A percentile compares a stretch with the other conserved stretches of the same genome.
These are phyloP conservation scores for Coenobita brevimanus DNA, from an alignment of 1,140 invertebrate species.

Conservation along the genomic window DNA sequence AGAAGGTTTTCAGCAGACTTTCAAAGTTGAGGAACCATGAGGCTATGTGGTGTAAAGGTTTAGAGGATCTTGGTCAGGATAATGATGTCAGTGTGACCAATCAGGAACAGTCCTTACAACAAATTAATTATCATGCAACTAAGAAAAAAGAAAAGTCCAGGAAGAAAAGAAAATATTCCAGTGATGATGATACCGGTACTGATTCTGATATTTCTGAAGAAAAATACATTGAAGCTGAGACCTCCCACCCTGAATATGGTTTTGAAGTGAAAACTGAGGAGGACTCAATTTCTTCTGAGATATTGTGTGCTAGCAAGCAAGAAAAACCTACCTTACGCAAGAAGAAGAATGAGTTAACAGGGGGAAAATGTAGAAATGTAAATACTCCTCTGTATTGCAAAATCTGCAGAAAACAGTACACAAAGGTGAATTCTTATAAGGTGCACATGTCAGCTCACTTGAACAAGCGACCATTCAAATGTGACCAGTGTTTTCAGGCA, in stretches of 20 bases:
- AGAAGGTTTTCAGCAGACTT: background rate
- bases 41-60: conserved; percentile 39
- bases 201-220: background rate
- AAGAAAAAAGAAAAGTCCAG: background rate
- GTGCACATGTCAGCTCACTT: background rate
- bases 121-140: no score
- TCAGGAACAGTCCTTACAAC: background rate
- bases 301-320: no score
- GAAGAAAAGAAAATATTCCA: background rate
- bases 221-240: background rate
- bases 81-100: background rate
- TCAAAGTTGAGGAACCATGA: conserved; percentile 36
- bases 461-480: background rate
- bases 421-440: background rate
- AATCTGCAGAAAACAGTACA: background rate
- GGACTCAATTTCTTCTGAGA: background rate
- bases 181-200: background rate
- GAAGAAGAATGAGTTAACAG: background rate
- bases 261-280: background rate
- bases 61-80: background rate
- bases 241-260: background rate
- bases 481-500: background rate
- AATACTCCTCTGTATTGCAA: background rate
- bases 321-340: background rate
- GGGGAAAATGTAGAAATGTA: background rate